Base-by-base conservation (phyloP, 2,797 vertebrate species). In the Channa striata region DNA sequence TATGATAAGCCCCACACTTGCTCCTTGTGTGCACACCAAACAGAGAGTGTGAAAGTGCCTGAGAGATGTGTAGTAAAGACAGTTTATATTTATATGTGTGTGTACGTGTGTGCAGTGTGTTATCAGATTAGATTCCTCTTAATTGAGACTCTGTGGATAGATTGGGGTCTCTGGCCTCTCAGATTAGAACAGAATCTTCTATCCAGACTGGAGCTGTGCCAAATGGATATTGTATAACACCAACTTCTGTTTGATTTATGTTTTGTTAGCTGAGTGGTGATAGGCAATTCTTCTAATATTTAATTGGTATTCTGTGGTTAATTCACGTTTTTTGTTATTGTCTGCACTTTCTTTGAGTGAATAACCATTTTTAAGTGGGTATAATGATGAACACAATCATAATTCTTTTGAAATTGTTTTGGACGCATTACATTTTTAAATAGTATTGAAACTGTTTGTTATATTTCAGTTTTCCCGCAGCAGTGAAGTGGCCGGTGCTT, bases 121-220 rank as follows among this genome's bases (percentile, higher is more conserved):
- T 49, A 72, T 81, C 61, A 63, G 70, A 73, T 78, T 65, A 74
- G 30, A 74, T 66, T 64, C 39, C 44, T 59, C 42, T 68, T 59
- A 68, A 68, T 60, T 69, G 30, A 65, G 25, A 64, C 69, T 52
- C 60, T 62, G 69, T 63, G 43, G 56, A 44, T 39, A 74, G 61
- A 77, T 67, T 72, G 59, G 74, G 54, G 71, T 77, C 66, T 56
- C 6, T 58, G 59, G 11, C 50, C 54, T 78, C 56, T 53, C 51
- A 56, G 72, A 74, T 86, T 65, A 59, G 51, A 63, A 57, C 33
- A 46, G 14, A 48, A 37, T 58, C 43, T 30, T 59, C 57, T 44
- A 48, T 67, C 53, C 13, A 25, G 1, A 21, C 7, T 68, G 61
- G 54, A 68, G 39, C 46, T 42, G 59, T 30, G 47, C 40, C 64